Conservation (phyloP, 2,113 vertebrate species). For the Lethenteron camtschaticum region DNA sequence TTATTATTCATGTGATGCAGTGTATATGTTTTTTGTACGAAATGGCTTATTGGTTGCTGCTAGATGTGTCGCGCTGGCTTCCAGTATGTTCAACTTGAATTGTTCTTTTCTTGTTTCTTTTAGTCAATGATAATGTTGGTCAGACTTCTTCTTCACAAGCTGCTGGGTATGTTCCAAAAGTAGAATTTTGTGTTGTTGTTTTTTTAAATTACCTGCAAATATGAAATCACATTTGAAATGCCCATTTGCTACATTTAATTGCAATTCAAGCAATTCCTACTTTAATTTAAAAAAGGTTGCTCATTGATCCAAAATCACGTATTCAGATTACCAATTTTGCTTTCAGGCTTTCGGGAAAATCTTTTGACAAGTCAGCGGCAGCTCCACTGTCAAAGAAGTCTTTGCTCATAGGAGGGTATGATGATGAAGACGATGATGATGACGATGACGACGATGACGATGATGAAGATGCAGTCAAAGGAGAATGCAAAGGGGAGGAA, state of each 20-base stretch:
- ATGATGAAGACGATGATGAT: conserved; percentile 32
- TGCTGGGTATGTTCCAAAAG: background rate
- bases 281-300: too few species aligned
- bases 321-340: background rate
- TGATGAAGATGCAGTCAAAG: conserved; percentile 10
- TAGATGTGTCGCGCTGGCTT: too few species aligned
- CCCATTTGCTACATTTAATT: too few species aligned
- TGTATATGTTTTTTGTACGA: too few species aligned
- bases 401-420: conserved; percentile 17
- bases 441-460: conserved; percentile 14
- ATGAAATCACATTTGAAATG: background rate
- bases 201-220: background rate
- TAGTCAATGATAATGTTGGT: too few species aligned
- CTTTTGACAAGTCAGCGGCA: conserved; percentile 21
- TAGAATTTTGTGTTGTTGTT: background rate
- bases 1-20: too few species aligned
- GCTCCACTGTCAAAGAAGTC: conserved; percentile 13
- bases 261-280: too few species aligned
- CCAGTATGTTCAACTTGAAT: too few species aligned
- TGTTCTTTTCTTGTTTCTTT: too few species aligned
- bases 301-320: too few species aligned
- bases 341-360: conserved; percentile 23
- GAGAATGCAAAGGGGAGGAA: conserved; percentile 9
- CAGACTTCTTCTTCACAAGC: too few species aligned
- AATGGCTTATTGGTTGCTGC: too few species aligned